Evolutionary conservation across 2,797 vertebrate genomes (phyloP), one percentile per base, ranked within the genome.

Genomic region (Triplophysa bombifrons): DNA sequence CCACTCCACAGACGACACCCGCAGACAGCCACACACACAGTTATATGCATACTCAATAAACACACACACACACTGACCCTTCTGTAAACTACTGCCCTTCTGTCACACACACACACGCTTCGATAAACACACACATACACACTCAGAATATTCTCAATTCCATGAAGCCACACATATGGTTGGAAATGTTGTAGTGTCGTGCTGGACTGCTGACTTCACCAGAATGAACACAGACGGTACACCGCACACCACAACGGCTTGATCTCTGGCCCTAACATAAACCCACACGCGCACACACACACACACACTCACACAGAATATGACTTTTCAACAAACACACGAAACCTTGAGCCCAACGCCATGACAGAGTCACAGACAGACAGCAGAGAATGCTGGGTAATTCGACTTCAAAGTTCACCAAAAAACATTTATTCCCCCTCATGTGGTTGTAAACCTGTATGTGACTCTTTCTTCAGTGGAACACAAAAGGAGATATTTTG

Each of bases 231-330:
- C 69, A 77, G 30, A 80, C 70, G 55, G 74, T 80, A 66, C 72
- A 48, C 78, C 68, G 19, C 68, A 66, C 72, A 48, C 78, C 68
- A n/a, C 68, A 56, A 65, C 75, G 56, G 78, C 64, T 69, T 77
- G 74, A 81, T 81, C 72, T 81, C 66, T 78, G 75, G 34, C 44
- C 61, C 64, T 77, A 74, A 71, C 71, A 75, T 81, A 84, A 84
- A 81, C 82, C 70, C 63, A 8, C 34, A 67, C 50, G 68, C 61
- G 50, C 14, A 76, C 38, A 67, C 50, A 73, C 61, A 58, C 14
- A 76, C 38, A n/a, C 14, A 76, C 38, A 67, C 50, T 68, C 61
- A 58, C 14, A 25, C 34, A 22, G 9, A 60, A 60, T 20, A 20
- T 20, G 19, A 3, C 53, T 12, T 22, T 63, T 41, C 10, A 41